These are phyloP conservation scores for Mastomys coucha DNA, from an alignment of 2,113 vertebrate genomes.

Conservation along the genomic window DNA sequence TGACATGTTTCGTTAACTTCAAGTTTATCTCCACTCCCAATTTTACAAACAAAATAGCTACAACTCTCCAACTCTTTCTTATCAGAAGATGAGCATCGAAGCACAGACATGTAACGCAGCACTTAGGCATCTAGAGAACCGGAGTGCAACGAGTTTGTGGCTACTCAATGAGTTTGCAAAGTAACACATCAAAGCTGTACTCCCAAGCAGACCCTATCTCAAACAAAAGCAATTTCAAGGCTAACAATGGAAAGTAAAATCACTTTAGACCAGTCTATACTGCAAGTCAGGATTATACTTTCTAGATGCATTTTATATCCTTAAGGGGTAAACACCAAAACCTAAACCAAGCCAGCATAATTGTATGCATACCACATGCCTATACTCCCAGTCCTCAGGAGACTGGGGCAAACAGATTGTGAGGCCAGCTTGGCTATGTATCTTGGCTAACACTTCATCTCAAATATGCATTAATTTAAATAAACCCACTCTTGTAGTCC, in stretches of 20 bases:
- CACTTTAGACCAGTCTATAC: conserved; percentile 20
- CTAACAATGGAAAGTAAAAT: conserved; percentile 45
- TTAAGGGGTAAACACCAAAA: background rate
- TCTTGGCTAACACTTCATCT: background rate
- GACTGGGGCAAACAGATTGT: background rate
- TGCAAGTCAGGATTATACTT: conserved; percentile 54
- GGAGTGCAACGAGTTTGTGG: background rate
- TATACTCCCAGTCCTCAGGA: background rate
- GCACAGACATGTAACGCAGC: background rate
- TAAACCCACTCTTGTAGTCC: conserved; percentile 14
- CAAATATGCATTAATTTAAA: background rate
- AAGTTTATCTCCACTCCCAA: background rate
- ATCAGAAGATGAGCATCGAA: background rate
- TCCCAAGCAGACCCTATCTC: background rate
- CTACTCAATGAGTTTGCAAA: background rate
- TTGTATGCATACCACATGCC: background rate
- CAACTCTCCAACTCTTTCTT: background rate
- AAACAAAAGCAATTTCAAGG: background rate
- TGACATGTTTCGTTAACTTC: conserved; percentile 16
- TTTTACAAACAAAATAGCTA: background rate
- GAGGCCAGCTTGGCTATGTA: background rate
- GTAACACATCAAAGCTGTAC: background rate
- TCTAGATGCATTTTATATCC: background rate
- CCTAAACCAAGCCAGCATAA: background rate
- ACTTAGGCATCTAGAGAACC: background rate